These are phyloP conservation scores for Celastrina argiolus DNA, from an alignment of 2,888 invertebrate species.

Conservation along the genomic window DNA sequence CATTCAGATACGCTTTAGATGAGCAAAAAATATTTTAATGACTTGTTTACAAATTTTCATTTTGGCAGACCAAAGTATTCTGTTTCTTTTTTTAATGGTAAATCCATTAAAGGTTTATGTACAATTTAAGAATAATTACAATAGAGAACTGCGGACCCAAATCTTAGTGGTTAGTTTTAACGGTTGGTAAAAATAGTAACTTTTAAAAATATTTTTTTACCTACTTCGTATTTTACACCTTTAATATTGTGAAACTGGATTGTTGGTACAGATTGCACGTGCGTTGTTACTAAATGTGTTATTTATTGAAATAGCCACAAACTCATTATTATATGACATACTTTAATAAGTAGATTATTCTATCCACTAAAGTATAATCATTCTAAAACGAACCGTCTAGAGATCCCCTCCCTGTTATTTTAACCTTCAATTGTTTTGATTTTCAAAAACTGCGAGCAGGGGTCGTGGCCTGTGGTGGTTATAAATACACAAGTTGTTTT, in stretches of 20 bases:
- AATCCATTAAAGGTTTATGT: too few relatives aligned
- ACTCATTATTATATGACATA: neutral
- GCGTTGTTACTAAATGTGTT: neutral
- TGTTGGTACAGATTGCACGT: neutral
- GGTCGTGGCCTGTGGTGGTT: neutral
- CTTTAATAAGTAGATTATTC: neutral
- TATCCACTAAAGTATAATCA: neutral
- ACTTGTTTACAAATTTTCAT: neutral
- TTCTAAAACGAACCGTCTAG: neutral
- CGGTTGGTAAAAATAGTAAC: too few relatives aligned
- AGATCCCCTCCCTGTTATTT: neutral
- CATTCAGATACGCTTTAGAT: neutral
- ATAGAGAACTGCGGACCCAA: too few relatives aligned
- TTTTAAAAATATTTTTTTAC: too few relatives aligned
- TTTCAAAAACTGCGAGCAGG: neutral
- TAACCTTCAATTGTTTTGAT: neutral
- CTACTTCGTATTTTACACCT: neutral
- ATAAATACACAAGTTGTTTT: neutral
- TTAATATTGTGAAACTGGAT: neutral
- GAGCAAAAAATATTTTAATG: too few relatives aligned
- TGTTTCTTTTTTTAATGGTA: too few relatives aligned
- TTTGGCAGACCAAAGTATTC: too few relatives aligned
- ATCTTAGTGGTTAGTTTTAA: too few relatives aligned
- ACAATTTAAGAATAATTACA: too few relatives aligned
- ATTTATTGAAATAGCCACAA: neutral